Conservation (phyloP, 2,113 vertebrate species). For the Ophiodon elongatus region DNA sequence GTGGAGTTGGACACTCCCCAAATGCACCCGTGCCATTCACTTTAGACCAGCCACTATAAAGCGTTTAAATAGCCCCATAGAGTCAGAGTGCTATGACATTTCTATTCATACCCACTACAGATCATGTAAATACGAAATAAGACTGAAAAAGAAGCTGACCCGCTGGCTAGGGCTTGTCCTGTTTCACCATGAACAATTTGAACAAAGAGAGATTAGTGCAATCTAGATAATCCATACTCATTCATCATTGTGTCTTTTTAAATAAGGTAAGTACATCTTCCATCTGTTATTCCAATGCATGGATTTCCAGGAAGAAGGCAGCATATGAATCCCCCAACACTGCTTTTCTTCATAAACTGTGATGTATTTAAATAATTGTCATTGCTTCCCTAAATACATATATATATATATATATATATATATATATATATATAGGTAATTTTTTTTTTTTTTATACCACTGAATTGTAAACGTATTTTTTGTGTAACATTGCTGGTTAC, state of each 20-base stretch:
- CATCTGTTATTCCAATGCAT: neutral
- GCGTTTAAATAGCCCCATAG: neutral
- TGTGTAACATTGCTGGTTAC: constrained; percentile 8
- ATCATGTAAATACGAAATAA: neutral
- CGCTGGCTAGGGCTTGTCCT: neutral
- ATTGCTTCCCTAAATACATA: neutral
- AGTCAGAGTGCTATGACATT: neutral
- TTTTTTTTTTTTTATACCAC: constrained; percentile 13
- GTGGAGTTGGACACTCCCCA: neutral
- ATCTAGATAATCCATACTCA: neutral
- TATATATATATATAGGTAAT: no score
- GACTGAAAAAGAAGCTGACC: neutral
- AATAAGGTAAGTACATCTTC: neutral
- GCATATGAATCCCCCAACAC: neutral
- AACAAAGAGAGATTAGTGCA: neutral
- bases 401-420: neutral
- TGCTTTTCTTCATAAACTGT: neutral
- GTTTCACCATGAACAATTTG: neutral
- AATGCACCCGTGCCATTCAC: no score
- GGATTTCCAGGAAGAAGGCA: neutral
- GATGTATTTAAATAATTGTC: neutral
- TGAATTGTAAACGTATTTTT: neutral
- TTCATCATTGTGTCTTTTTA: neutral
- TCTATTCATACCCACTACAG: neutral
- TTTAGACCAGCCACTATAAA: neutral